phyloP scores from a whole-genome alignment of 2,888 invertebrate genomes.

The Eilema griseolum region DNA sequence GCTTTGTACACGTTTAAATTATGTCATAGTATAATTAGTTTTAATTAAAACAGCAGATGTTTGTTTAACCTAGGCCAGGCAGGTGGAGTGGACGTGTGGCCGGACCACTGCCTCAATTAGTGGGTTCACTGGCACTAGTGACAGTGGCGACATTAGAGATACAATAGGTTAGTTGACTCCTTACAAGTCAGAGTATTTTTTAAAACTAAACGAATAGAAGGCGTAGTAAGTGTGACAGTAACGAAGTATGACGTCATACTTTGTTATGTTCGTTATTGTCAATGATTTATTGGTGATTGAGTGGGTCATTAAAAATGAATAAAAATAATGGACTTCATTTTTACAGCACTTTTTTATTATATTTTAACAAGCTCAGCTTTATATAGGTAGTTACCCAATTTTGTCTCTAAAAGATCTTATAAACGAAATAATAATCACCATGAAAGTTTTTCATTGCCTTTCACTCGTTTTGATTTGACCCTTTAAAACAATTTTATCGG shows the following conservation, averaged over 20 bases:
- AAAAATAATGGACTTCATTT: neutral
- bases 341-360: neutral
- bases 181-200: neutral
- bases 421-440: no score
- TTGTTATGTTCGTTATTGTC: no score
- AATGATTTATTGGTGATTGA: neutral
- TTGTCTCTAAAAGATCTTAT: no score
- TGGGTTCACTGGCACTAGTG: conserved; percentile 3
- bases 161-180: neutral
- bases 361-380: neutral
- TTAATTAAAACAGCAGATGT: conserved; percentile 21
- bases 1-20: neutral
- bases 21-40: conserved; percentile 10
- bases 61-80: conserved; percentile 11
- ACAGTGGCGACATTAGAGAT: neutral
- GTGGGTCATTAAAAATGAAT: neutral
- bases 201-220: neutral
- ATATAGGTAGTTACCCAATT: neutral
- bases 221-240: neutral
- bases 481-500: neutral
- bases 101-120: conserved; percentile 2
- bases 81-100: conserved; percentile 12
- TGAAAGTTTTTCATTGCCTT: neutral
- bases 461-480: neutral
- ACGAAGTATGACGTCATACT: neutral